Evolutionary conservation across 2,113 vertebrate genomes (phyloP).

Genomic region (Silurus meridionalis): DNA sequence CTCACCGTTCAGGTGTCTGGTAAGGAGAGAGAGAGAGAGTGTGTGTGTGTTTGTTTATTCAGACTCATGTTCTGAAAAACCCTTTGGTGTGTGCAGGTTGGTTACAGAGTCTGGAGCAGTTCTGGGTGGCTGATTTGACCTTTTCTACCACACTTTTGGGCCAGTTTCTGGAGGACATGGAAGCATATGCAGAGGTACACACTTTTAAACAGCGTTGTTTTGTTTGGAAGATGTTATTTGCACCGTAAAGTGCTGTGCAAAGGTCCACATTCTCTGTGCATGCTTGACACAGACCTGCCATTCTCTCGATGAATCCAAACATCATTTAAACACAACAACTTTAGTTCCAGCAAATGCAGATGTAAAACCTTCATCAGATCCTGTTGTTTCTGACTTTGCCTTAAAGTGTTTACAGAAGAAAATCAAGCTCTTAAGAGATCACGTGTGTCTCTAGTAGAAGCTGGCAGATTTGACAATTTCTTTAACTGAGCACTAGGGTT

Average conservation of each 20-base stretch:
- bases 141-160: slow-evolving; percentile 97
- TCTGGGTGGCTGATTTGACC: slow-evolving; percentile 97
- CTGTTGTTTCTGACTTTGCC: background rate
- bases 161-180: slow-evolving; percentile 98
- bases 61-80: no score
- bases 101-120: slow-evolving; percentile 97
- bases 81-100: slow-evolving; percentile 73
- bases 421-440: background rate
- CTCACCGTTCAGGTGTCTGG: slow-evolving; percentile 94
- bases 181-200: slow-evolving; percentile 93
- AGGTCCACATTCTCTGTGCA: no score
- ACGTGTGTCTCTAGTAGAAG: no score
- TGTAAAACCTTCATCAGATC: no score
- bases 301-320: no score
- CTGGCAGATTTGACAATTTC: no score
- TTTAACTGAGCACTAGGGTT: no score
- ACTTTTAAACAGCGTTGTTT: background rate
- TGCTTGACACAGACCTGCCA: no score
- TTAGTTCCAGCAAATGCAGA: no score
- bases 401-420: background rate
- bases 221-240: no score
- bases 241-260: no score
- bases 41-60: background rate
- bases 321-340: no score
- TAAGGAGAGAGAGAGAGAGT: slow-evolving; percentile 63